Conservation (phyloP, 2,797 vertebrate genomes). For the Sorex maritimensis region DNA sequence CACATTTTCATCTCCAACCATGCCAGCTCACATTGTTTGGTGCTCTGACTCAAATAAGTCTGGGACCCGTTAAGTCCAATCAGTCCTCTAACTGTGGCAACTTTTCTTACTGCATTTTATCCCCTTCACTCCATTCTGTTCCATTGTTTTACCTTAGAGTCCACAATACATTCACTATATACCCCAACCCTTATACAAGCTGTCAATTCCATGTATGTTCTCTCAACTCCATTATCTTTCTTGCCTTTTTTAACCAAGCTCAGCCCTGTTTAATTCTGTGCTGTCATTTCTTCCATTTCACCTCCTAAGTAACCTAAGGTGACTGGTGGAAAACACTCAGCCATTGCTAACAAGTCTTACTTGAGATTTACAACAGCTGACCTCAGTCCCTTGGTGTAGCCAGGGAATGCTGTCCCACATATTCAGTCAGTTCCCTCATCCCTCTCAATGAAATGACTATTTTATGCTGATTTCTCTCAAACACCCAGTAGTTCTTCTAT, state of each 20-base stretch:
- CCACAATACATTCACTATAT: background rate
- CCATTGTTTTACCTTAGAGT: background rate
- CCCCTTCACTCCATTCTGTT: background rate
- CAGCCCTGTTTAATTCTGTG: conserved; percentile 56
- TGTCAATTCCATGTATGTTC: conserved; percentile 17
- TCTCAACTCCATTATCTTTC: conserved; percentile 50
- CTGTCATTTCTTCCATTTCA: conserved; percentile 27
- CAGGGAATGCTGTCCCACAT: background rate
- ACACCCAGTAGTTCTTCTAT: background rate
- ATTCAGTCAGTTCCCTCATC: conserved; percentile 19
- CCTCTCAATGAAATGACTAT: conserved; percentile 26
- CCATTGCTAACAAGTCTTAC: conserved; percentile 39
- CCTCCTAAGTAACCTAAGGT: conserved; percentile 52
- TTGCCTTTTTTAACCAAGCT: conserved; percentile 47
- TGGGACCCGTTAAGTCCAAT: background rate
- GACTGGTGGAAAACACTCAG: conserved; percentile 60
- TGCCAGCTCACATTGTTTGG: background rate
- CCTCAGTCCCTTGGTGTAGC: conserved; percentile 43
- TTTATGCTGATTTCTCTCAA: conserved; percentile 34
- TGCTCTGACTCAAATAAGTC: background rate
- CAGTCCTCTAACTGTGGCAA: background rate
- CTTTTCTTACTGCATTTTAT: background rate
- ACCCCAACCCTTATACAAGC: background rate
- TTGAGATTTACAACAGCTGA: conserved; percentile 50
- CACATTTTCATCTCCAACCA: background rate